These are phyloP conservation scores for Psittacula echo DNA, from an alignment of 2,797 vertebrate genomes.

Conservation along the genomic window DNA sequence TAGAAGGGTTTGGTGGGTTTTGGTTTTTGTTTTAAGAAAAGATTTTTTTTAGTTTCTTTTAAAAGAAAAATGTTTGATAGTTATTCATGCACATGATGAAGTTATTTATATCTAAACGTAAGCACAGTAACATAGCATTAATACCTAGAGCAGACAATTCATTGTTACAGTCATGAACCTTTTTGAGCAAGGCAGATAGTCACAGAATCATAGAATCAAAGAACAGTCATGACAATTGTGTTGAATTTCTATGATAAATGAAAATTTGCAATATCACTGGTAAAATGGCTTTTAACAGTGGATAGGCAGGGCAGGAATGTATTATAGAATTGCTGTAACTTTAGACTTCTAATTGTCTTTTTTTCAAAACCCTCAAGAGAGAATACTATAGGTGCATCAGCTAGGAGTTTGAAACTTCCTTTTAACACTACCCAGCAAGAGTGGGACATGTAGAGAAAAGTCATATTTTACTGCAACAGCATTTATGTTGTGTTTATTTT, in stretches of 20 bases:
- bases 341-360: background rate
- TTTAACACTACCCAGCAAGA: background rate
- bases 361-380: background rate
- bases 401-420: background rate
- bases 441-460: background rate
- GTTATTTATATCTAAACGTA: background rate
- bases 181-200: background rate
- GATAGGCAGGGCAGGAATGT: background rate
- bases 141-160: background rate
- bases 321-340: background rate
- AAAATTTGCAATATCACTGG: background rate
- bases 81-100: background rate
- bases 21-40: background rate
- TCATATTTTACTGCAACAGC: background rate
- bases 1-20: background rate
- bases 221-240: background rate
- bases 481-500: background rate
- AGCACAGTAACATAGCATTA: background rate
- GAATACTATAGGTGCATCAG: background rate
- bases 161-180: background rate
- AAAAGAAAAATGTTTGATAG: background rate
- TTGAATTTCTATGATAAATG: background rate
- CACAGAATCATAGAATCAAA: too few relatives aligned
- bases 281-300: background rate
- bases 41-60: background rate